phyloP scores from a whole-genome alignment of 2,888 invertebrate species.

The Eudasyphora cyanicolor region DNA sequence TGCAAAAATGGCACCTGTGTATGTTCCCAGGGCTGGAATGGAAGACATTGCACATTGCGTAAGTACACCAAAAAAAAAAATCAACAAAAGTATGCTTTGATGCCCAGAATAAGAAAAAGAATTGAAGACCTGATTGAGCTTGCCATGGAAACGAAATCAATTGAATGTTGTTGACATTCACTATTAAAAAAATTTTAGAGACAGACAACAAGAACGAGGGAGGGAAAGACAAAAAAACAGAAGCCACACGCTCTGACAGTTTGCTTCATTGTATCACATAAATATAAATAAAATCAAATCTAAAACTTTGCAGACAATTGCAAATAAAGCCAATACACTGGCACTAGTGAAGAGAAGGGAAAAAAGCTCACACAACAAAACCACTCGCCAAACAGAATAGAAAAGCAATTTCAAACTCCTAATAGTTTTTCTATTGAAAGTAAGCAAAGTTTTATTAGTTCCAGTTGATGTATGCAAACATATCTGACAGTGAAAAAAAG shows the following conservation, averaged over 20 bases:
- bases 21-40: constrained; percentile 99
- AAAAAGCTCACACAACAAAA: neutral
- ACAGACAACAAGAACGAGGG: neutral
- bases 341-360: constrained; percentile 33
- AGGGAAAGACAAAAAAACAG: constrained; percentile 27
- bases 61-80: constrained; percentile 80
- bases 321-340: constrained; percentile 49
- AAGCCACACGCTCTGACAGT: constrained; percentile 36
- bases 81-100: neutral
- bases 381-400: neutral
- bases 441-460: constrained; percentile 8
- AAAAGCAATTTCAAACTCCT: constrained; percentile 2
- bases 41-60: constrained; percentile 98
- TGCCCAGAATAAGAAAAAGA: neutral
- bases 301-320: constrained; percentile 67
- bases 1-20: constrained; percentile 99
- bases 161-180: neutral
- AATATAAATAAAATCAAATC: constrained; percentile 66
- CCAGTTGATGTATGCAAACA: neutral
- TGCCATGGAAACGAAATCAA: neutral
- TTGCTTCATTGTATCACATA: constrained; percentile 25
- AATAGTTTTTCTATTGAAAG: constrained; percentile 11
- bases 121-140: constrained; percentile 18
- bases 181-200: constrained; percentile 14
- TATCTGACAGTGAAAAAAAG: neutral